phyloP scores from a whole-genome alignment of 35 echinoderm and acorn worm species.

The Eucidaris tribuloides region DNA sequence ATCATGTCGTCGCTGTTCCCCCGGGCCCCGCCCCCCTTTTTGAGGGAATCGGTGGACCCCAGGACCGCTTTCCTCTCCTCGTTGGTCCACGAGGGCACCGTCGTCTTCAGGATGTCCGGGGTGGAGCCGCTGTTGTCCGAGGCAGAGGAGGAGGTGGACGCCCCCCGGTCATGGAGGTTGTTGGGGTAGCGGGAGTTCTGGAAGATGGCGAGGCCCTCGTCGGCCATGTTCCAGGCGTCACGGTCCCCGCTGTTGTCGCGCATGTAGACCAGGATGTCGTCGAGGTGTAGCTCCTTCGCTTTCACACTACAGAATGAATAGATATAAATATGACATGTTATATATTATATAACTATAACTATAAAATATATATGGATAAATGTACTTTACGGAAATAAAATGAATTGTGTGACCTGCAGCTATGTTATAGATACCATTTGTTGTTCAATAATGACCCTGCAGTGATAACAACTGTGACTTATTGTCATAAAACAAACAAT shows the following conservation, averaged over 20 bases:
- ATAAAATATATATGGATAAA: too few relatives aligned
- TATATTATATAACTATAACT: too few relatives aligned
- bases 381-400: too few relatives aligned
- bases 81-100: not conserved
- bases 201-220: constrained; percentile 73
- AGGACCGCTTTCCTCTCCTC: not conserved
- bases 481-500: too few relatives aligned
- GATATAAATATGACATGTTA: too few relatives aligned
- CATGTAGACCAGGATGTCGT: constrained; percentile 67
- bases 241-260: constrained; percentile 61
- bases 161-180: not conserved
- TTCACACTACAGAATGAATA: constrained; percentile 57
- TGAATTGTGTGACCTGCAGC: too few relatives aligned
- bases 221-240: constrained; percentile 98
- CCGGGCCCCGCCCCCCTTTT: not conserved
- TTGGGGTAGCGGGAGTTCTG: constrained; percentile 38
- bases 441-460: too few relatives aligned
- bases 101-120: not conserved
- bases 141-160: constrained; percentile 12
- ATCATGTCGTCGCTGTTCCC: not conserved
- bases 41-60: not conserved
- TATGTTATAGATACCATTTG: too few relatives aligned
- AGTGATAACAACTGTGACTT: too few relatives aligned
- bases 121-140: constrained; percentile 55
- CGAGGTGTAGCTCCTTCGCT: constrained; percentile 73